Evolutionary conservation across 2,888 invertebrate species (phyloP).

Genomic region (Lagria hirta): DNA sequence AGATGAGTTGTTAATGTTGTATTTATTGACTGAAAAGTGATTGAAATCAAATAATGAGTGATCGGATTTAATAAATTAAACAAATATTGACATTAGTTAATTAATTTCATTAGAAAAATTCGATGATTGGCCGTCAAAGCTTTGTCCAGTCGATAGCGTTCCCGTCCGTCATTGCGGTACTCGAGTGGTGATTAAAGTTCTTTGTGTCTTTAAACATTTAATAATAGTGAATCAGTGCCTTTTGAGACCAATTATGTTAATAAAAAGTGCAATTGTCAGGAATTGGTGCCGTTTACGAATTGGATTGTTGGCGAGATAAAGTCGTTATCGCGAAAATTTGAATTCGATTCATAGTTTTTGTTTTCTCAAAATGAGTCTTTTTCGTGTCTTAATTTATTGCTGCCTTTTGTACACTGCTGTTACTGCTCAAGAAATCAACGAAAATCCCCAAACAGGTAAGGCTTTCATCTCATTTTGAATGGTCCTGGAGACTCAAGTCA

Average conservation of each 20-base stretch:
- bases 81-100: no score
- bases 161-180: no score
- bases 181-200: slow-evolving; percentile 12
- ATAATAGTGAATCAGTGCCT: slow-evolving; percentile 7
- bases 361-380: no score
- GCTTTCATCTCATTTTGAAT: slow-evolving; percentile 5
- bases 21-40: no score
- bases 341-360: no score
- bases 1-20: no score
- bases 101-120: no score
- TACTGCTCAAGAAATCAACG: slow-evolving; percentile 10
- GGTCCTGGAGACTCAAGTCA: slow-evolving; percentile 11
- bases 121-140: no score
- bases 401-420: slow-evolving; percentile 8
- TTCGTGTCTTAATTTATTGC: no score
- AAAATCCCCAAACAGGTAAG: slow-evolving; percentile 12
- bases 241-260: slow-evolving; percentile 1
- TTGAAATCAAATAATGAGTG: no score
- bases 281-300: slow-evolving; percentile 4
- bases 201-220: slow-evolving; percentile 13
- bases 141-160: no score
- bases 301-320: neutral
- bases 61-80: no score
- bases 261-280: slow-evolving; percentile 10
- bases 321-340: slow-evolving; percentile 1